A percentile compares a stretch with the other conserved stretches of the same genome.
phyloP scores from a whole-genome alignment of 2,888 invertebrate species.

The Hybos culiciformis region DNA sequence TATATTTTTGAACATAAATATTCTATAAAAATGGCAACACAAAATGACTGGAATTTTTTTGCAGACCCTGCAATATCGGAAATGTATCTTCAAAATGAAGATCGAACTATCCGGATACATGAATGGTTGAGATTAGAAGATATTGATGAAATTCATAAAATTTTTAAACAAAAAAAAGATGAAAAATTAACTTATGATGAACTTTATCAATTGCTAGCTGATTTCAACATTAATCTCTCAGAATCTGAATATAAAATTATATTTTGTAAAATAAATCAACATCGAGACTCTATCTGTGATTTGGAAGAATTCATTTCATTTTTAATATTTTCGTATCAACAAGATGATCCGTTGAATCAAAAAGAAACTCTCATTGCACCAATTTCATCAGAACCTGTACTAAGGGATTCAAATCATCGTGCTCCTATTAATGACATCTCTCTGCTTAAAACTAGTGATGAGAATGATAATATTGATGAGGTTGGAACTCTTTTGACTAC shows the following conservation, averaged over 20 bases:
- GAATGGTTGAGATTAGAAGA: neutral
- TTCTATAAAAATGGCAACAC: too few species aligned
- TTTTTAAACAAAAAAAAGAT: neutral
- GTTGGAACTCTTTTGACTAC: slow-evolving; percentile 60
- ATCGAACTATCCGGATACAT: neutral
- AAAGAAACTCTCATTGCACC: slow-evolving; percentile 48
- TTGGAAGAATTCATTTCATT: slow-evolving; percentile 73
- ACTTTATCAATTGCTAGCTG: neutral
- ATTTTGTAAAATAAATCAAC: neutral
- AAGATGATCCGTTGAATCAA: slow-evolving; percentile 47
- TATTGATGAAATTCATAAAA: neutral
- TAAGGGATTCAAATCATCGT: slow-evolving; percentile 53
- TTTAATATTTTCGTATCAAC: slow-evolving; percentile 57
- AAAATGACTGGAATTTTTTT: too few species aligned
- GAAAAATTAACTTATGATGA: neutral
- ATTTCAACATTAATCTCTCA: neutral
- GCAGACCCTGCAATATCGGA: too few species aligned
- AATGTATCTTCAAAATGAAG: too few species aligned
- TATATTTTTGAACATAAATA: too few species aligned
- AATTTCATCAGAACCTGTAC: slow-evolving; percentile 43
- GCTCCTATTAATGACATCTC: slow-evolving; percentile 31
- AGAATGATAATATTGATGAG: too few species aligned
- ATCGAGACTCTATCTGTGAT: neutral
- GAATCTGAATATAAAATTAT: neutral
- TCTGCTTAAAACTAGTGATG: too few species aligned